These are phyloP conservation scores for Aphyosemion australe DNA, from an alignment of 2,113 vertebrate species.

Conservation along the genomic window DNA sequence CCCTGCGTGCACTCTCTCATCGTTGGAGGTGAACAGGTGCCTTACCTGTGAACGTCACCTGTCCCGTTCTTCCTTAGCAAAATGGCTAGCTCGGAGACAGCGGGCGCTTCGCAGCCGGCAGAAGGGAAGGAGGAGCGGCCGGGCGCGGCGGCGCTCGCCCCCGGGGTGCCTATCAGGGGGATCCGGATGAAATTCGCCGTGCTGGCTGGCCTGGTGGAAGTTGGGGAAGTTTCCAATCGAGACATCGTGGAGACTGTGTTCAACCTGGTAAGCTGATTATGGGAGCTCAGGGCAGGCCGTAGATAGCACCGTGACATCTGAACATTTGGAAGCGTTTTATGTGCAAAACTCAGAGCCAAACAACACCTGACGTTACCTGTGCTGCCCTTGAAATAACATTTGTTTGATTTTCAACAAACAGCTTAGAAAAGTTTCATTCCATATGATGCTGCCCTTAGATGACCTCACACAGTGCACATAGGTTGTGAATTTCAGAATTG, in stretches of 20 bases:
- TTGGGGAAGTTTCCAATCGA: constrained; percentile 92
- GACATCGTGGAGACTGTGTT: constrained; percentile 96
- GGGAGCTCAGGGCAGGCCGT: constrained; percentile 58
- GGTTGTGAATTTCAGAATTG: too few relatives aligned
- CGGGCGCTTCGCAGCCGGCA: constrained; percentile 42
- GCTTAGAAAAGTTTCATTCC: too few relatives aligned
- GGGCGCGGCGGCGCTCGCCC: constrained; percentile 78
- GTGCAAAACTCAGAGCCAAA: too few relatives aligned
- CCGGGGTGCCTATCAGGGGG: constrained; percentile 89
- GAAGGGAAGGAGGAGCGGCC: constrained; percentile 59
- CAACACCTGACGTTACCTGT: too few relatives aligned
- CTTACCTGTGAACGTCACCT: constrained; percentile 77
- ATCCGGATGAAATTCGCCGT: constrained; percentile 97
- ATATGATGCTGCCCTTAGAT: too few relatives aligned
- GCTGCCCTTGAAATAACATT: too few relatives aligned
- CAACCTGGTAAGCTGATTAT: constrained; percentile 91
- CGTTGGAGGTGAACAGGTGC: constrained; percentile 79
- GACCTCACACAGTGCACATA: neutral
- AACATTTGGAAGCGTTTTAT: constrained; percentile 6
- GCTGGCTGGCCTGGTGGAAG: constrained; percentile 90
- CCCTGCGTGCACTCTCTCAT: constrained; percentile 16
- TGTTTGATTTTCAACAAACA: neutral
- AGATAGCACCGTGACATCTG: constrained; percentile 29
- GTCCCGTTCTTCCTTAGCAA: constrained; percentile 50
- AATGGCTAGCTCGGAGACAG: constrained; percentile 75